These are phyloP conservation scores for Lophura nycthemera DNA, from an alignment of 2,113 vertebrate genomes.

Conservation along the genomic window DNA sequence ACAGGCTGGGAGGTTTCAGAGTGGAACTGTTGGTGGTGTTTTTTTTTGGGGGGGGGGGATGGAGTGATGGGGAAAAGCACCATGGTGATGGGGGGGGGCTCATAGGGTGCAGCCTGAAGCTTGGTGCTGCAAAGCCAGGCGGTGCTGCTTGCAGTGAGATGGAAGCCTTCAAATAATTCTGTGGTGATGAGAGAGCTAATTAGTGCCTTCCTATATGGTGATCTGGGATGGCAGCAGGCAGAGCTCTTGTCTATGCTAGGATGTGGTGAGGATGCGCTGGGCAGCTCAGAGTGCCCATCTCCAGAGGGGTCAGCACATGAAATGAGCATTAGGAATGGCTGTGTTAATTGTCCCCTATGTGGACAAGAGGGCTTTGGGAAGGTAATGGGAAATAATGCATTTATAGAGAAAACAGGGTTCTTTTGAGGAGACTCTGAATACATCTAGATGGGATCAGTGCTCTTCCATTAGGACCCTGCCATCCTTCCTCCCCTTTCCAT, in stretches of 20 bases:
- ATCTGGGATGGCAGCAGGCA: not conserved
- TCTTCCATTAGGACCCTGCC: rapidly evolving
- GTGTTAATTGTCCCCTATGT: not conserved
- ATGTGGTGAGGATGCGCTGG: not conserved
- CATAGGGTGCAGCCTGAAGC: rapidly evolving
- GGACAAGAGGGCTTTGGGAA: not conserved
- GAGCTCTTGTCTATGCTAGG: not conserved
- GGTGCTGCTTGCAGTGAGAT: rapidly evolving
- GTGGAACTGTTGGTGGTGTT: not conserved
- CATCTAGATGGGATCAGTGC: rapidly evolving
- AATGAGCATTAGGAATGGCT: rapidly evolving
- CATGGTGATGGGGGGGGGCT: too few relatives aligned
- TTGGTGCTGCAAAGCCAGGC: not conserved
- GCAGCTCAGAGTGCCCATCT: not conserved
- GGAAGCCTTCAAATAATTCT: not conserved
- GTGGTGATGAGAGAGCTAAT: not conserved
- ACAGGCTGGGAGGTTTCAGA: not conserved
- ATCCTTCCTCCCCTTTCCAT: not conserved
- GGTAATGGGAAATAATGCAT: not conserved
- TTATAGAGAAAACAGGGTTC: rapidly evolving
- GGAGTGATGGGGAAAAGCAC: not conserved
- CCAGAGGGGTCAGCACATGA: not conserved
- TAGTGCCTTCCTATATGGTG: not conserved
- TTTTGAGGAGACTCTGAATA: not conserved
- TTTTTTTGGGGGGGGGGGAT: rapidly evolving